Conservation (phyloP, 2,888 invertebrate genomes). For the Xylocampa areola region DNA sequence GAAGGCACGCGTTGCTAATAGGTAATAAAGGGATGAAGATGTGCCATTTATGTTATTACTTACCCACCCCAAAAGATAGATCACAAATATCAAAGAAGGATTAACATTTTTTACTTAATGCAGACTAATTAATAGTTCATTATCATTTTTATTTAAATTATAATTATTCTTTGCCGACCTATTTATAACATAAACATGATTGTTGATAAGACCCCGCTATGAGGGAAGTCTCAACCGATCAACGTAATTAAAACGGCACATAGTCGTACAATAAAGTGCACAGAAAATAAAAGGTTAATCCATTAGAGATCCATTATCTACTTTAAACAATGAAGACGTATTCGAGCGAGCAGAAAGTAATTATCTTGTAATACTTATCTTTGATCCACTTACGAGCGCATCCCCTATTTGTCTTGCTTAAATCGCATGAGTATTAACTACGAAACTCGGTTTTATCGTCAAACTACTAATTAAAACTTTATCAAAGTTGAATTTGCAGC, state of each 20-base stretch:
- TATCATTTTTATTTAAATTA: no score
- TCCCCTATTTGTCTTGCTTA: constrained; percentile 21
- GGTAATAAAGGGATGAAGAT: constrained; percentile 1
- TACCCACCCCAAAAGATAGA: neutral
- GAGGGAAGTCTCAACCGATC: constrained; percentile 9
- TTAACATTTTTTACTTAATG: no score
- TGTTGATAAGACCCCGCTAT: constrained; percentile 1
- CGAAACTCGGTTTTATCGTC: constrained; percentile 7
- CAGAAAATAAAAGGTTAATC: constrained; percentile 27
- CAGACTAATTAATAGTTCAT: no score
- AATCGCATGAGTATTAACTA: constrained; percentile 15
- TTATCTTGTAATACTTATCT: constrained; percentile 42
- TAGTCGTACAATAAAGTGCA: constrained; percentile 6
- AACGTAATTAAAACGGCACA: constrained; percentile 7
- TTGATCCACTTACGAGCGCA: constrained; percentile 27
- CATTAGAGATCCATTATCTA: constrained; percentile 41
- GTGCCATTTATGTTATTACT: constrained; percentile 12
- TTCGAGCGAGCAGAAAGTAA: constrained; percentile 26
- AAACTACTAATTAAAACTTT: constrained; percentile 20
- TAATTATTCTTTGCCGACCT: neutral
- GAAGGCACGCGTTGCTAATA: constrained; percentile 13
- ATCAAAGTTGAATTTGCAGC: neutral
- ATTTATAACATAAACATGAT: neutral
- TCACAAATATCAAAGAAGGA: no score
- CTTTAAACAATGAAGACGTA: constrained; percentile 41